phyloP scores from a whole-genome alignment of 1,140 invertebrate species.

The Pomacea maculata region DNA sequence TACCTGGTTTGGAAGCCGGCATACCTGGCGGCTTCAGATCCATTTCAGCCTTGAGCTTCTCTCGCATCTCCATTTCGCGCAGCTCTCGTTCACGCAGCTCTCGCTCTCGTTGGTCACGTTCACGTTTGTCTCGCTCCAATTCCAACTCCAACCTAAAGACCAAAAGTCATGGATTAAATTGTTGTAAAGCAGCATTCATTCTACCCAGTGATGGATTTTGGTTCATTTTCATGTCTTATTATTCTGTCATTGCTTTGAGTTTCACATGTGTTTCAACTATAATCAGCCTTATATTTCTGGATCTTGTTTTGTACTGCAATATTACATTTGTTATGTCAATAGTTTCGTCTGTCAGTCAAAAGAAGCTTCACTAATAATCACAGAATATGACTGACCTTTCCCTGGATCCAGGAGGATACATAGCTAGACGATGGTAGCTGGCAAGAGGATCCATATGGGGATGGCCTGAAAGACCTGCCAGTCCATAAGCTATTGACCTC shows the following conservation, averaged over 20 bases:
- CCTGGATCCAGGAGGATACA: constrained; percentile 70
- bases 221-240: too few relatives aligned
- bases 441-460: constrained; percentile 74
- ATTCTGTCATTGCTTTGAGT: too few relatives aligned
- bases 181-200: neutral
- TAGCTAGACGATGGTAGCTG: constrained; percentile 61
- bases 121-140: constrained; percentile 83
- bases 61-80: constrained; percentile 80
- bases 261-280: too few relatives aligned
- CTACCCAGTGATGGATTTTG: too few relatives aligned
- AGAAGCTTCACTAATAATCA: too few relatives aligned
- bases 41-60: constrained; percentile 63
- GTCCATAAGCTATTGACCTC: constrained; percentile 30
- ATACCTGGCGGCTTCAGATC: constrained; percentile 64
- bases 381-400: constrained; percentile 69
- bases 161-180: constrained; percentile 8
- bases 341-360: too few relatives aligned
- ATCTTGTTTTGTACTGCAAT: too few relatives aligned
- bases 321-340: too few relatives aligned
- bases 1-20: constrained; percentile 31
- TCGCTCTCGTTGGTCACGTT: constrained; percentile 77
- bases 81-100: constrained; percentile 83
- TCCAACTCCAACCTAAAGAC: constrained; percentile 76
- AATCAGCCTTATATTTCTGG: too few relatives aligned
- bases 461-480: constrained; percentile 36